Base-by-base conservation (phyloP, 1,140 invertebrate genomes). In the Lepeophtheirus salmonis region DNA sequence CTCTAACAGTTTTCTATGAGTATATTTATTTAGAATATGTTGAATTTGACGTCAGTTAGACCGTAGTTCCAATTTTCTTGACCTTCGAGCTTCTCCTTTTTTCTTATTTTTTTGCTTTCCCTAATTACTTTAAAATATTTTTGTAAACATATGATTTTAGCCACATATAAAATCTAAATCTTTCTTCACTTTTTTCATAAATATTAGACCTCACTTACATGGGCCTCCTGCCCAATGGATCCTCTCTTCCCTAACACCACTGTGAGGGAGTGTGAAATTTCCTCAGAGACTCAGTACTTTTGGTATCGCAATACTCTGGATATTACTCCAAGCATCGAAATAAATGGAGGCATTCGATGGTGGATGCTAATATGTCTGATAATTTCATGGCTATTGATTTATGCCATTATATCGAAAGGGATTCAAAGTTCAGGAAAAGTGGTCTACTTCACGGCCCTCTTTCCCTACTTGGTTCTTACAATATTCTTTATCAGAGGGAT, bases 351-450 rank as follows among this genome's bases (percentile, higher is more conserved):
- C 6, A 79, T 95, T 6, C 85, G 87, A 65, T 92, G 88, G 86
- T 94, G 92, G 84, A 89, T 97, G 66, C 85, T 88, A 0, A 68
- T 91, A 2, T 94, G 90, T 70, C 77, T 98, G 16, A 71, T 95
- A 26, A 73, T 96, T 12, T 86, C 91, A 53, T 98, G 94, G 94
- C 73, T 86, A 61, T 76, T 96, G 56, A 89, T 97, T 13, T 97
- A 94, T 75, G 85, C 91, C 68, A 95, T 94, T 68, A 88, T 97
- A 2, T 94, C 92, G 87, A 91, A 92, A 73, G 94, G 94, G 50
- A 95, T 97, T 64, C 90, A 96, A 72, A 90, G 87, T 65, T 94
- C 89, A 63, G 92, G 92, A 69, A 97, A 95, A 78, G 84, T 91
- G 63, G 87, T 92, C 22, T 97, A 95, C 68, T 90, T 95, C 72